Evolutionary conservation across 2,113 vertebrate genomes (phyloP), one percentile per base, ranked within the genome.

Genomic region (Platysteira castanea): DNA sequence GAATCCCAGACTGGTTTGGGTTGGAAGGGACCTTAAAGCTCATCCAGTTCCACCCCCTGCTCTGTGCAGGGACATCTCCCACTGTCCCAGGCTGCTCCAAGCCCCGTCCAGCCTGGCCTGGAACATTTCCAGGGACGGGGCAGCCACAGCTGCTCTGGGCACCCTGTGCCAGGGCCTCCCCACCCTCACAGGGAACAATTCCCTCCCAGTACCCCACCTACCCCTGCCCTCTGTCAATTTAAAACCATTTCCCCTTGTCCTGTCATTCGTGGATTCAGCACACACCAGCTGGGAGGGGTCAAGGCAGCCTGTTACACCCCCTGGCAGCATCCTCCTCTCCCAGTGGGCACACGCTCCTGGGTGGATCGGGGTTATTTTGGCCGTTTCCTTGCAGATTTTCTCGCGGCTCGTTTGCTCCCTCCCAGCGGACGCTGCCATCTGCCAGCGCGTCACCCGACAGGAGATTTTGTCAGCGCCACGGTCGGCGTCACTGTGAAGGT

Each of bases 401-500:
- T 87, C 15, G 28, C 67, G 63, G 95, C 90, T 95, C 67, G 11
- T 96, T 96, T 50, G 78, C 96, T 97, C 92, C 31, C 37, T 94
- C 97, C 96, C 80, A 24, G 94, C 10, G 96, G 92, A 97, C 59
- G 86, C 31, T 97, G 96, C 97, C 97, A 98, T 98, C 98, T 97
- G 96, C 97, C 97, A 98, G 96, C 47, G 46, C 92, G 15, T 97
- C 98, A 96, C 18, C 37, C 77, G 96, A 97, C 96, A 95, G 97
- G 94, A 96, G 95, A 83, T 95, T 97, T 89, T 98, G 97, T 97
- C 96, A 97, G 97, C 61, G 96, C 96, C 96, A 95, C 44, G 89
- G 79, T 95, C 87, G 63, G 96, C 95, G 87, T 97, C 97, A 93
- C 96, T 96, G 49, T 94, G 97, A 98, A 98, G 98, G 98, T 98